Evolutionary conservation across 2,888 invertebrate species (phyloP), one percentile per base, ranked within the genome.

Genomic region (Agrotis puta): DNA sequence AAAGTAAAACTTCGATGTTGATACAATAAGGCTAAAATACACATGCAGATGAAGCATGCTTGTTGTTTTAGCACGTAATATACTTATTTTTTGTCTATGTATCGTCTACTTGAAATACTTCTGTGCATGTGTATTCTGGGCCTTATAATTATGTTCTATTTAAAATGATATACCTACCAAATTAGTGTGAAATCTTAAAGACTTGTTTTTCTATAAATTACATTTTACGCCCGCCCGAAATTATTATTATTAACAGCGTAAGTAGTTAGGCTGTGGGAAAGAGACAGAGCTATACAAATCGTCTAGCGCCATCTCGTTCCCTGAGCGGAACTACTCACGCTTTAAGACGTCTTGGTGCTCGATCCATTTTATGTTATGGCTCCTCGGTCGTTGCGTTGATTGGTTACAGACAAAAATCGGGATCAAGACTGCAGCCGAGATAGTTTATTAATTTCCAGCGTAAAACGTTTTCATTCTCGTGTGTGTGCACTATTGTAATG

Each of bases 121-220:
- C 3, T 51, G 14, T 53, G 24, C 24, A 16, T 7, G 24, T 24
- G 24, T 24, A 51, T 51, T 22, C 22, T 22, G 18, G 3, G 53
- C 53, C 24, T 16, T 24, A 16, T 16, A 53, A 53, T 18, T 51
- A 47, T 3, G 7, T 27, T 1, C 18, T 51, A 5, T 22, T n/a
- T 33, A 51, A 64, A 64, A 56, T 66, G 24, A 27, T 48, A 39
- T 11, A 33, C 4, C 27, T 48, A 79, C 59, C 67, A 77, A 77
- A 74, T 64, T 53, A 56, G 33, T 64, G 24, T 22, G 11, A 53
- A 14, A n/a, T 79, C 33, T 54, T 13, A 24, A 14, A 62, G 27
- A 57, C 0, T 24, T 4, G 33, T 53, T 20, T 64, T 53, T 57
- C 51, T 76, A 18, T 53, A 53, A 27, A 54, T 27, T 0, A 43